A percentile compares a stretch with the other conserved stretches of the same genome.
These are phyloP conservation scores for Pontoporia blainvillei DNA, from an alignment of 2,113 vertebrate species.

Conservation along the genomic window DNA sequence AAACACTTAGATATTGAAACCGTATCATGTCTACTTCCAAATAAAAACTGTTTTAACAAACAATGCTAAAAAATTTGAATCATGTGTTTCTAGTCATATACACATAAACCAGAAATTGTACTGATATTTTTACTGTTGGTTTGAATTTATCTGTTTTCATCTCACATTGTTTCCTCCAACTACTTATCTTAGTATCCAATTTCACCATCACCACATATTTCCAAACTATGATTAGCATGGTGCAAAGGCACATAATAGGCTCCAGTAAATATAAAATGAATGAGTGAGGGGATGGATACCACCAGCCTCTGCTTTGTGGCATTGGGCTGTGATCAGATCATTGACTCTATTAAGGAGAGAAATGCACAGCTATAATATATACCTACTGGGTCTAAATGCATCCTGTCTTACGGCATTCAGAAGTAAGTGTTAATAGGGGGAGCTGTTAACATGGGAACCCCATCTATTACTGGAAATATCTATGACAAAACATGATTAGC, in stretches of 20 bases:
- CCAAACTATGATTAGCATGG: neutral
- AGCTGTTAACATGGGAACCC: neutral
- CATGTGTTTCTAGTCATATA: neutral
- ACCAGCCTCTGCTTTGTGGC: neutral
- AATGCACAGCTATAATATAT: neutral
- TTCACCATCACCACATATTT: neutral
- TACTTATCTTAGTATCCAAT: neutral
- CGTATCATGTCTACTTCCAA: neutral
- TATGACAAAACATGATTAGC: neutral
- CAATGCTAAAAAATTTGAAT: neutral
- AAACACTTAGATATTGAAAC: neutral
- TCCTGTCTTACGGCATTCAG: neutral
- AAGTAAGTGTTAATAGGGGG: neutral
- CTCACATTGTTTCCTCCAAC: neutral
- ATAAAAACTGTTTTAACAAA: neutral
- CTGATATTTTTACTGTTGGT: neutral
- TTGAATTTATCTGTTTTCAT: neutral
- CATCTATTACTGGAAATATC: neutral
- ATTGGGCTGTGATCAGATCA: neutral
- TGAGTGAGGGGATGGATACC: neutral
- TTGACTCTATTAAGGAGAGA: neutral
- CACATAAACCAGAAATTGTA: neutral
- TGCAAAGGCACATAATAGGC: neutral
- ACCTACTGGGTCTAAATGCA: neutral
- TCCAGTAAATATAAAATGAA: neutral